phyloP scores from a whole-genome alignment of 2,113 vertebrate species.

The Tyrannus savana region DNA sequence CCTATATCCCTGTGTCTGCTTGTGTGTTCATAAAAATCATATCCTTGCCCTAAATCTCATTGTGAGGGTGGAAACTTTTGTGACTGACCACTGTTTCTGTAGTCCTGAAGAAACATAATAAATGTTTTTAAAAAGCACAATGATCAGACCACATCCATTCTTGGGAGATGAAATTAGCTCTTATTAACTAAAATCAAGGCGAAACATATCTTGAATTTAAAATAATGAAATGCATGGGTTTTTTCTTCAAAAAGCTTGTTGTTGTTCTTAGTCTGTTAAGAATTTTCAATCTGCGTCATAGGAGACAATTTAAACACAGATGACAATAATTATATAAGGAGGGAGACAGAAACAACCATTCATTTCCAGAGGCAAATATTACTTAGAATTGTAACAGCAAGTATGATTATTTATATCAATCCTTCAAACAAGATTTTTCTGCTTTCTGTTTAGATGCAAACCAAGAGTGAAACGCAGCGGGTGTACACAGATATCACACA shows the following conservation, averaged over 20 bases:
- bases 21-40: not conserved
- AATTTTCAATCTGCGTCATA: not conserved
- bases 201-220: not conserved
- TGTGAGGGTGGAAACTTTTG: not conserved
- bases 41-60: not conserved
- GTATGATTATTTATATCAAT: not conserved
- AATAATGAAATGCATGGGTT: rapidly evolving
- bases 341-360: not conserved
- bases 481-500: not conserved
- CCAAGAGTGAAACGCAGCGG: not conserved
- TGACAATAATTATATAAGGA: not conserved
- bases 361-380: not conserved
- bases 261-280: not conserved
- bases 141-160: not conserved
- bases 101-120: not conserved
- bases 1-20: not conserved
- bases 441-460: not conserved
- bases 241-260: not conserved
- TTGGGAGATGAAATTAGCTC: not conserved
- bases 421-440: not conserved
- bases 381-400: not conserved
- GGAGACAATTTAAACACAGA: not conserved
- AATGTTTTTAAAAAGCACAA: not conserved
- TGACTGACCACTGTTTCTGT: not conserved
- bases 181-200: not conserved